Conservation (phyloP, 2,797 vertebrate genomes). For the Cirrhinus mrigala region DNA sequence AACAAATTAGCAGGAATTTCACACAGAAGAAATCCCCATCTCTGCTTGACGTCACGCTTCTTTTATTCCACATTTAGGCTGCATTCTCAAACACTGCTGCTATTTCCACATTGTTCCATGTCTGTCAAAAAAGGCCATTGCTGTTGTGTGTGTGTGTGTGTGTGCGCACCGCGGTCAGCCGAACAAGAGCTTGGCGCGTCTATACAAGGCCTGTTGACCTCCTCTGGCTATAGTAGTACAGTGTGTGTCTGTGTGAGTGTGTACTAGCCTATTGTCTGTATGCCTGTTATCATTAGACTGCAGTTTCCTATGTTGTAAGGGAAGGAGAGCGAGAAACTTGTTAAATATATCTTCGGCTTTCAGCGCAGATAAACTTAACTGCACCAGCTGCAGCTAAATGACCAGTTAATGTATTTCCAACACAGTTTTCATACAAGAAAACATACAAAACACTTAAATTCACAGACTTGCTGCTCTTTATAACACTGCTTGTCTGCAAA, state of each 20-base stretch:
- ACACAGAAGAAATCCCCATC: constrained; percentile 44
- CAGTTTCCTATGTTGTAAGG: constrained; percentile 75
- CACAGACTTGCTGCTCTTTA: constrained; percentile 6
- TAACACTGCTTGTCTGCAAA: constrained; percentile 37
- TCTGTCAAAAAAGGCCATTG: constrained; percentile 71
- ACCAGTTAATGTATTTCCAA: neutral
- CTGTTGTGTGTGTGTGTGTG: neutral
- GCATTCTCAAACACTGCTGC: constrained; percentile 64
- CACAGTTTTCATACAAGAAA: neutral
- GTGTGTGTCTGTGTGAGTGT: constrained; percentile 64
- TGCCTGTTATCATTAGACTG: constrained; percentile 79
- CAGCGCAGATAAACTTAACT: constrained; percentile 14
- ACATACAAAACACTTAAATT: neutral
- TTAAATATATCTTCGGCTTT: constrained; percentile 42
- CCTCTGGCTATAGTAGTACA: constrained; percentile 55
- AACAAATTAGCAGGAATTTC: constrained; percentile 37
- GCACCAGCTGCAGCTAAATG: neutral
- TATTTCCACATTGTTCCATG: constrained; percentile 73
- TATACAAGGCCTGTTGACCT: constrained; percentile 65
- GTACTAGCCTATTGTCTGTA: constrained; percentile 73
- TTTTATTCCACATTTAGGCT: constrained; percentile 54
- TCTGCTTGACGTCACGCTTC: constrained; percentile 50
- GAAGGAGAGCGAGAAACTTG: constrained; percentile 35
- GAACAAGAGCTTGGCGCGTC: constrained; percentile 49
- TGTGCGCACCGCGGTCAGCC: constrained; percentile 64